Base-by-base conservation (phyloP, 2,113 vertebrate species). In the Pteruthius melanotis region DNA sequence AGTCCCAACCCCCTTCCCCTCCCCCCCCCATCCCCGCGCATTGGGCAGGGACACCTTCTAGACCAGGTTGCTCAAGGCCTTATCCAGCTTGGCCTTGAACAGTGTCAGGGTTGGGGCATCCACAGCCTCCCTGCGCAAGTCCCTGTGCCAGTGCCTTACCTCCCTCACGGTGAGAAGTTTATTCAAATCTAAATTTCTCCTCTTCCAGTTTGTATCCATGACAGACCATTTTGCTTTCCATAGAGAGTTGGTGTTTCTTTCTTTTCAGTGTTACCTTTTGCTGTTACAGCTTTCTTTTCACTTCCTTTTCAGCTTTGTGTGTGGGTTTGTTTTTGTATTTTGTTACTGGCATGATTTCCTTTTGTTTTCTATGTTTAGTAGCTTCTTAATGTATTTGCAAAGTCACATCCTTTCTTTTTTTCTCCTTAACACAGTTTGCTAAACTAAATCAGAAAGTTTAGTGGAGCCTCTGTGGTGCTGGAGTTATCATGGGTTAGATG, bases 211-310 rank as follows among this genome's bases (percentile, higher is more conserved):
- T 40, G 20, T 40, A 40, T 17, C 20, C 10, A 1, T 10, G 1
- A 7, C 13, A 30, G 21, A 2, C 14, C 2, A 0, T 33, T 35
- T 66, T 39, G 28, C 15, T 5, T 52, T 35, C 44, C 10, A 1
- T 10, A 16, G 7, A 53, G 10, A 11, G 16, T 7, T 5, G 7
- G 2, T 12, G 16, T 50, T 53, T 9, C 23, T 47, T 33, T 71
- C 14, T 35, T 60, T 64, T 21, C 6, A 6, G 15, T 21, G 27
- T 21, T 33, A 42, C 0, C 0, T 72, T 27, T 76, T 47, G 16
- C 16, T 81, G 3, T 28, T 44, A 16, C 11, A 8, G 6, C 21
- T 89, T 76, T 49, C 8, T 64, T 47, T 20, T 33, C 9, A 26
- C 30, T 69, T 90, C 40, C 27, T 70, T 37, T 63, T 63, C 35